phyloP scores from a whole-genome alignment of 2,113 vertebrate species.

The Corynorhinus townsendii region DNA sequence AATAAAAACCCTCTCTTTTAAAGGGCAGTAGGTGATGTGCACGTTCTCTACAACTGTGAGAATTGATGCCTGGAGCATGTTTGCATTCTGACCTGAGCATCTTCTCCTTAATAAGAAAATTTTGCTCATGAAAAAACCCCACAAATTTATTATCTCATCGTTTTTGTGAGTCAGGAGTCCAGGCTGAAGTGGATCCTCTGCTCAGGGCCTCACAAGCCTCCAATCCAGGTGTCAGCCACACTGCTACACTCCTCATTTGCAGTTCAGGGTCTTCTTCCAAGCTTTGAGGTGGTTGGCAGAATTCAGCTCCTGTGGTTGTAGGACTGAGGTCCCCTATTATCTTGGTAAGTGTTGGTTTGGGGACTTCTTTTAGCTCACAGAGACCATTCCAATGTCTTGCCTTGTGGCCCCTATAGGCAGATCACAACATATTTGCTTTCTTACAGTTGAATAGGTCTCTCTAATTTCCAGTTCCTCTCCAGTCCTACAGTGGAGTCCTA shows the following conservation, averaged over 20 bases:
- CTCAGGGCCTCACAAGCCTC: neutral
- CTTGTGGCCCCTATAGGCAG: neutral
- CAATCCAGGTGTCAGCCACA: neutral
- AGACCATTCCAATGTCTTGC: neutral
- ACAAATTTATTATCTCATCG: neutral
- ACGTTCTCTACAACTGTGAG: too few relatives aligned
- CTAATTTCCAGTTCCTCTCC: neutral
- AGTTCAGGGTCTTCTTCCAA: neutral
- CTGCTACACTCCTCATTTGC: neutral
- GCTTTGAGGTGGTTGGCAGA: neutral
- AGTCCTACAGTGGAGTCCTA: neutral
- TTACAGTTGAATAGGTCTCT: neutral
- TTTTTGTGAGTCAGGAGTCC: neutral
- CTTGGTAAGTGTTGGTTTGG: neutral
- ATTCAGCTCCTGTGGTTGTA: too few relatives aligned
- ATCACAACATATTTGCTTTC: neutral
- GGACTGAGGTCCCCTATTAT: neutral
- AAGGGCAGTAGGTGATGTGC: too few relatives aligned
- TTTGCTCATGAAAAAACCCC: neutral
- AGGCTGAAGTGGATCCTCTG: neutral
- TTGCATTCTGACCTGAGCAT: too few relatives aligned
- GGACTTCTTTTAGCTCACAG: neutral
- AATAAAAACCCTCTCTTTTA: too few relatives aligned
- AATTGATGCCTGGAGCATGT: too few relatives aligned
- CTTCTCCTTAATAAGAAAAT: too few relatives aligned